Base-by-base conservation (phyloP, 2,113 vertebrate species). In the Larimichthys crocea region DNA sequence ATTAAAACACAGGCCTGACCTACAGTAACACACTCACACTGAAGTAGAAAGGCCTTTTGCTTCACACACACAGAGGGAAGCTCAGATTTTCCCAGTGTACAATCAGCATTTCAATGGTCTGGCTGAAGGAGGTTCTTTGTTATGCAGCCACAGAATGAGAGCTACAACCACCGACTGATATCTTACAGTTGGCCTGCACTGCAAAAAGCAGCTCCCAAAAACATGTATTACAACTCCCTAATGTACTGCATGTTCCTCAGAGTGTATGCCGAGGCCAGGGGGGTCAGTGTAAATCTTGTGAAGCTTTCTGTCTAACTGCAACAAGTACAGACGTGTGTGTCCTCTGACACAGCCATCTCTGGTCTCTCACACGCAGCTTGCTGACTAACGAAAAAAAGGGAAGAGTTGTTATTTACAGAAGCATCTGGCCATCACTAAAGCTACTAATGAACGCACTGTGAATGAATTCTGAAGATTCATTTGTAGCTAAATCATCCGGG, bases 101-200 rank as follows among this genome's bases (percentile, higher is more conserved):
- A 76, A 79, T 87, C 75, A 69, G 76, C 74, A 86, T 86, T 80
- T 89, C 59, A 85, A 71, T 68, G 48, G 75, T 22, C 48, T 40
- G 20, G 40, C 67, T 65, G 29, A 59, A 35, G 73, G 53, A 35
- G 76, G 62, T 74, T 86, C 82, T 80, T 79, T 24, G 31, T 20
- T 24, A 19, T 35, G 29, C 16, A 56, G 70, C 52, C 67, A 44
- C 69, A 84, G 44, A 65, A 65, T 56, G 65, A 67, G 55, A 72
- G 55, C 42, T 69, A 12, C 56, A 56, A 40, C 64, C 17, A 16
- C 7, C 1, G 9, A 49, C 44, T 66, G 5, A 35, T 20, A 56
- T 53, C 49, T 48, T 26, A 83, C 46, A 72, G 48, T 72, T 66
- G 22, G 40, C 59, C 48, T 10, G 57, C 17, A 50, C 49, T 20